phyloP scores from a whole-genome alignment of 2,797 vertebrate genomes.

The Poecilia gillii region DNA sequence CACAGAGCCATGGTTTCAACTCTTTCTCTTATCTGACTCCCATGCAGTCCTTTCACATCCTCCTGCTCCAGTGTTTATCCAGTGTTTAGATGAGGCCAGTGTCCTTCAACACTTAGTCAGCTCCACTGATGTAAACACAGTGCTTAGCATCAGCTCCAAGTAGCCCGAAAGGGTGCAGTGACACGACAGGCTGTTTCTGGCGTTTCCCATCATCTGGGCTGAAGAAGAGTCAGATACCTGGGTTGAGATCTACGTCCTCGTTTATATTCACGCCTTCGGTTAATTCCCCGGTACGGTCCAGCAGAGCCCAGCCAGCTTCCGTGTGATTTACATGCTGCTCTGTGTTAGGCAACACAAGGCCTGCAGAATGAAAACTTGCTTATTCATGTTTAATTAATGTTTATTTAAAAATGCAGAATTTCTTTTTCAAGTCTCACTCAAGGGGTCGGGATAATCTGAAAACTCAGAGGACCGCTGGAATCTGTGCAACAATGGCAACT shows the following conservation, averaged over 20 bases:
- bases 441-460: constrained; percentile 55
- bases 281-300: constrained; percentile 62
- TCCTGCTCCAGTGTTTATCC: constrained; percentile 37
- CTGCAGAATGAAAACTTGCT: constrained; percentile 71
- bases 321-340: constrained; percentile 69
- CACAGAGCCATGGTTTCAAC: constrained; percentile 9
- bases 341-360: constrained; percentile 69
- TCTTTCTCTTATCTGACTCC: constrained; percentile 30
- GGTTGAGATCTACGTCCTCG: constrained; percentile 51
- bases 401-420: constrained; percentile 68
- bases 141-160: constrained; percentile 21
- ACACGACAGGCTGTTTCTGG: constrained; percentile 17
- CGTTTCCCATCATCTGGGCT: constrained; percentile 24
- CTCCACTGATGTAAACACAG: constrained; percentile 35
- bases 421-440: constrained; percentile 36
- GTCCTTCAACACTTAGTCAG: constrained; percentile 47
- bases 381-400: constrained; percentile 80
- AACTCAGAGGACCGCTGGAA: constrained; percentile 32
- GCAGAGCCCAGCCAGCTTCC: constrained; percentile 31
- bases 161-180: constrained; percentile 4
- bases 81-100: constrained; percentile 31
- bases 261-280: constrained; percentile 62
- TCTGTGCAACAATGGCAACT: constrained; percentile 46
- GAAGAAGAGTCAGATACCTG: constrained; percentile 37
- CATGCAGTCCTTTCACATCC: constrained; percentile 23